phyloP scores from a whole-genome alignment of 2,113 vertebrate species.

The Pogonocichla stellata region DNA sequence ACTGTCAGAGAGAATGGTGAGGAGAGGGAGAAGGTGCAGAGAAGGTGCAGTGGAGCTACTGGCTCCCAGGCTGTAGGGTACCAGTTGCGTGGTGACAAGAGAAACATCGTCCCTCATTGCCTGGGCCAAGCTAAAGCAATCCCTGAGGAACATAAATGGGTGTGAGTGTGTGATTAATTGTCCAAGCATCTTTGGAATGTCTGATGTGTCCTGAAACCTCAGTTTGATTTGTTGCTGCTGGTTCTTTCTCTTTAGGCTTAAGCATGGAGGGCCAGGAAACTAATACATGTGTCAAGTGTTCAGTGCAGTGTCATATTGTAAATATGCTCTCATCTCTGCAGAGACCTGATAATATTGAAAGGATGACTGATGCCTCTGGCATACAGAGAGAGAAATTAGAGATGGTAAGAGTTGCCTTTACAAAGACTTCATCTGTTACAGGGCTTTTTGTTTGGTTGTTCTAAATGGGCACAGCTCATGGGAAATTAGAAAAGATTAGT shows the following conservation, averaged over 20 bases:
- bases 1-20: neutral
- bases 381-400: neutral
- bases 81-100: neutral
- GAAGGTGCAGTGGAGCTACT: neutral
- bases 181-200: neutral
- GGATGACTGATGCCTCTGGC: neutral
- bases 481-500: slow-evolving; percentile 6
- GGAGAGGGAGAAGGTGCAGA: neutral
- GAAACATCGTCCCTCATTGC: neutral
- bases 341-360: neutral
- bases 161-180: neutral
- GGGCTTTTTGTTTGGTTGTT: neutral
- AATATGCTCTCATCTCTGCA: neutral
- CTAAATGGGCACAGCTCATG: neutral
- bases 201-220: neutral
- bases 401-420: neutral
- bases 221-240: neutral
- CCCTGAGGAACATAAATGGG: neutral
- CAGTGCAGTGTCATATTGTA: neutral
- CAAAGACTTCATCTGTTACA: neutral
- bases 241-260: neutral
- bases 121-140: neutral
- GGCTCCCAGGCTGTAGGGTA: neutral
- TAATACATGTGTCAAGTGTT: neutral
- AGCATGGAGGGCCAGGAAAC: neutral